Evolutionary conservation across 2,113 vertebrate genomes (phyloP).

Genomic region (Lepisosteus osseus): DNA sequence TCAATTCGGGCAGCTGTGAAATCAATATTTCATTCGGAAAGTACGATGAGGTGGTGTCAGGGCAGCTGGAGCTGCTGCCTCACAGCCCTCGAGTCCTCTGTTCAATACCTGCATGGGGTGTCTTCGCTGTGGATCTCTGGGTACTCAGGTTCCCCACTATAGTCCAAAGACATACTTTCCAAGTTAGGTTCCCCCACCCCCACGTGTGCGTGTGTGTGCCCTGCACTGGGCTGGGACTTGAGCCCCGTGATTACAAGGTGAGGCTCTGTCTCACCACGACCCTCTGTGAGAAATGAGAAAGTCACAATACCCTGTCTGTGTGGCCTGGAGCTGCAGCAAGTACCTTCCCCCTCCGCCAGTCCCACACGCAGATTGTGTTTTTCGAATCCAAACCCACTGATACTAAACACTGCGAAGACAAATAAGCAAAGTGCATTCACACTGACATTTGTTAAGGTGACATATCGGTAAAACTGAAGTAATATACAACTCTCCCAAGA

Average conservation of each 20-base stretch:
- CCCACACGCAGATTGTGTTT: slow-evolving; percentile 98
- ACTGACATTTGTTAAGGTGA: too few relatives aligned
- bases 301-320: slow-evolving; percentile 84
- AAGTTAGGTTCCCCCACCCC: background rate
- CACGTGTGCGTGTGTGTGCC: slow-evolving; percentile 10
- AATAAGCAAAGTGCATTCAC: background rate
- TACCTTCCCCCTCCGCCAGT: slow-evolving; percentile 93
- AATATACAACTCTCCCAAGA: too few relatives aligned
- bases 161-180: too few relatives aligned
- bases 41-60: background rate
- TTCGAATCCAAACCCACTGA: slow-evolving; percentile 97
- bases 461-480: too few relatives aligned
- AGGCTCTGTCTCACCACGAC: background rate
- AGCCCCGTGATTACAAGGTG: too few relatives aligned
- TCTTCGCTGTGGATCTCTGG: too few relatives aligned
- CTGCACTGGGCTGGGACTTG: too few relatives aligned
- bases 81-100: too few relatives aligned
- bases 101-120: too few relatives aligned
- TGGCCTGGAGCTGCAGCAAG: slow-evolving; percentile 93
- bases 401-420: slow-evolving; percentile 83
- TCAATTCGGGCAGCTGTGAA: slow-evolving; percentile 11
- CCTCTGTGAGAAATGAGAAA: slow-evolving; percentile 12
- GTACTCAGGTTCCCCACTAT: too few relatives aligned
- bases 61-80: too few relatives aligned
- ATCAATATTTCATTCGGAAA: slow-evolving; percentile 13